phyloP scores from a whole-genome alignment of 2,797 vertebrate genomes.

The Pipistrellus kuhlii region DNA sequence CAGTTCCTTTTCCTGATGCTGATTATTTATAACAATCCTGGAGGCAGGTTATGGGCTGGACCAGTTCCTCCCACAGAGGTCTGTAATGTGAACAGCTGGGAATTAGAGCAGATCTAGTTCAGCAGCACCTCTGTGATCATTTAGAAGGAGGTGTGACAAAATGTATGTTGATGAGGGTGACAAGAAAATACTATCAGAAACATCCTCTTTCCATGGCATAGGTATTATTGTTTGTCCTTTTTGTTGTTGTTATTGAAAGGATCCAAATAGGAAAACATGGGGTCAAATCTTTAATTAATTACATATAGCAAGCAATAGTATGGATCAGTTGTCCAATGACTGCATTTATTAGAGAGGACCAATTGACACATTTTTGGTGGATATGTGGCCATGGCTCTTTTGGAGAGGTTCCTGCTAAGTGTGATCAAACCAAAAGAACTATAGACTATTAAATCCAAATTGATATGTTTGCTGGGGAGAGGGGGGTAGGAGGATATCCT shows the following conservation, averaged over 20 bases:
- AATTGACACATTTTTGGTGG: slow-evolving; percentile 81
- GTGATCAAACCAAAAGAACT: slow-evolving; percentile 84
- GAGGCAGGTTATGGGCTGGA: slow-evolving; percentile 19
- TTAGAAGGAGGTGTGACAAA: slow-evolving; percentile 43
- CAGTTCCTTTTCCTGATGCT: slow-evolving; percentile 62
- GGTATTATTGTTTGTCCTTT: slow-evolving; percentile 50
- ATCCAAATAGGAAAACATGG: slow-evolving; percentile 65
- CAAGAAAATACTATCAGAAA: slow-evolving; percentile 43
- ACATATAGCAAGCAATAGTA: slow-evolving; percentile 72
- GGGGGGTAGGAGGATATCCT: slow-evolving; percentile 19
- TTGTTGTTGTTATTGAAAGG: slow-evolving; percentile 57
- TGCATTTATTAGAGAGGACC: slow-evolving; percentile 80
- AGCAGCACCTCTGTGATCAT: background rate
- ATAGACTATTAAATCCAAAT: slow-evolving; percentile 86
- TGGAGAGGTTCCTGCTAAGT: slow-evolving; percentile 82
- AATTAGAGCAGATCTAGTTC: background rate
- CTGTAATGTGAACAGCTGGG: slow-evolving; percentile 38
- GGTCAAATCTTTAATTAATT: slow-evolving; percentile 68
- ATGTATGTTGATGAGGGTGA: background rate
- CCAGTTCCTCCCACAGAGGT: background rate
- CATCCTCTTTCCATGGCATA: slow-evolving; percentile 31
- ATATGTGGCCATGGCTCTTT: slow-evolving; percentile 80
- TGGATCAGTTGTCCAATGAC: slow-evolving; percentile 81
- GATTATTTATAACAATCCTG: slow-evolving; percentile 64
- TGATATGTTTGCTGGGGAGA: slow-evolving; percentile 87